Evolutionary conservation across 1,140 invertebrate species (phyloP).

Genomic region (Aphaenogaster floridana): DNA sequence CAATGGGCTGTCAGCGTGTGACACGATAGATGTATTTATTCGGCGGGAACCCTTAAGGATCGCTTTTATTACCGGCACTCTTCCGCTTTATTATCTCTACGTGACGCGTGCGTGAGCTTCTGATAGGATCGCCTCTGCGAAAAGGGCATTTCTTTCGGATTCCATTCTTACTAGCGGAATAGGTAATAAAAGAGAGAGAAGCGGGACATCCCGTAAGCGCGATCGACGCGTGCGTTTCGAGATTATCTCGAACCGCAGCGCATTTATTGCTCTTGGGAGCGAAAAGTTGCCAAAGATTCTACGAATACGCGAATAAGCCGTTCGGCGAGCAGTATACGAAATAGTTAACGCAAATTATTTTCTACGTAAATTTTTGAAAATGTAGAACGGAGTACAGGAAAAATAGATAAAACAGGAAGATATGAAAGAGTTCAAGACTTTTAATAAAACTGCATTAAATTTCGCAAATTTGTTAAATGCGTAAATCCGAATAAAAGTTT

Average conservation of each 20-base stretch:
- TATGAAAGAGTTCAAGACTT: not conserved
- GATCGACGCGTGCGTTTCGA: conserved; percentile 19
- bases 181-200: conserved; percentile 67
- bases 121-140: conserved; percentile 38
- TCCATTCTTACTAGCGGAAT: conserved; percentile 41
- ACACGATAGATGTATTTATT: conserved; percentile 77
- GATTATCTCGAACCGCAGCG: conserved; percentile 45
- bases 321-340: not conserved
- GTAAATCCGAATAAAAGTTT: not conserved
- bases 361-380: not conserved
- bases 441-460: not conserved
- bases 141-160: conserved; percentile 48
- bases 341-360: conserved; percentile 22
- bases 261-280: conserved; percentile 38
- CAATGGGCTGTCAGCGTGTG: conserved; percentile 58
- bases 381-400: not conserved
- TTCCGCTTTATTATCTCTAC: conserved; percentile 73
- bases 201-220: conserved; percentile 42
- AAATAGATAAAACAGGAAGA: not conserved
- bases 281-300: conserved; percentile 54
- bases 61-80: conserved; percentile 76
- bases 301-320: conserved; percentile 5
- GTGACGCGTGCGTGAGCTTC: conserved; percentile 57
- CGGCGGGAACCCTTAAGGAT: conserved; percentile 68
- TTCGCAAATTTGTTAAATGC: not conserved